Base-by-base conservation (phyloP, 1,140 invertebrate genomes). In the Trichonephila clavipes region DNA sequence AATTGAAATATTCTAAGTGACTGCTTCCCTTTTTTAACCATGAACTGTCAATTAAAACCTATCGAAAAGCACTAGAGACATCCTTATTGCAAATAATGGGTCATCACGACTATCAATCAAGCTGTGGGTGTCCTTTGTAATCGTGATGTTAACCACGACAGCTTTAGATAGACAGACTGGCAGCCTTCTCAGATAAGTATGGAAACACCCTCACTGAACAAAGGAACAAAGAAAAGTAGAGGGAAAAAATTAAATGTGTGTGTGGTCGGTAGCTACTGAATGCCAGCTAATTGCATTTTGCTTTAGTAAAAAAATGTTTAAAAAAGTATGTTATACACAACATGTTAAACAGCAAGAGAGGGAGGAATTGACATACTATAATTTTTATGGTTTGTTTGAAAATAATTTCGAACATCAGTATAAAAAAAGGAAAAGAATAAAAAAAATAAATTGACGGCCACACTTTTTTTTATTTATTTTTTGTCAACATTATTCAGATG, bases 81-180 rank as follows among this genome's bases (percentile, higher is more conserved):
- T 34, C 69, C 69, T 16, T 24, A 77, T 77, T 77, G 24, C 7
- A 77, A 77, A 77, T 77, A 24, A 34, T 14, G 28, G 69, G 69
- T 77, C 69, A 77, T 77, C 69, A 77, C 12, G 69, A 18, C 69
- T 34, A 77, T 77, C 69, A 77, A 77, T 77, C 69, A 77, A 77
- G 18, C 69, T 16, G 12, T 24, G n/a, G 66, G 66, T 24, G 24
- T 77, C 69, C 69, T 77, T 77, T 77, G 69, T 77, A 77, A 77
- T 77, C 69, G 24, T 34, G 24, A 77, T 77, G 69, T 77, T 77
- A 77, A 77, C 69, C 69, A 18, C 28, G 69, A 34, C 16, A 24
- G 64, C 28, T 3, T 12, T 24, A 34, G 69, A 34, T 24, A 72
- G 69, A 34, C 1, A 0, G 28, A 28, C 16, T 21, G 19, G n/a